Evolutionary conservation across 2,888 invertebrate genomes (phyloP), one percentile per base, ranked within the genome.

Genomic region (Dryococelus australis): DNA sequence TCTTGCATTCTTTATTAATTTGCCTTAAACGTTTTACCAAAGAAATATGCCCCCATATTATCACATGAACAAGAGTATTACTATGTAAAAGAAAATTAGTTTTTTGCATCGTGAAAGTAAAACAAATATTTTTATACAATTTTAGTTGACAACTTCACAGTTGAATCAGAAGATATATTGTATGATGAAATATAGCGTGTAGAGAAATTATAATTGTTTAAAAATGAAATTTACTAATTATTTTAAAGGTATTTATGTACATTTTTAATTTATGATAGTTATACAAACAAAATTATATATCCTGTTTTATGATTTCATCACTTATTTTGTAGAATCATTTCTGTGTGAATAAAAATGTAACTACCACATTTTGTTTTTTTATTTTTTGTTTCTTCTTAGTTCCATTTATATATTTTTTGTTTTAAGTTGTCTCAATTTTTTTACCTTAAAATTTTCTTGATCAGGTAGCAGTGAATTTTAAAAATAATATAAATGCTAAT

Each of bases 261-360:
- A 65, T 65, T 65, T 24, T 65, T 16, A 65, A 65, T n/a, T 65
- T 51, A 51, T 47, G 65, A n/a, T 65, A 65, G 16, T 24, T 24
- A 1, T 47, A 47, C 47, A 47, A 13, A 9, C 0, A 24, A 65
- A 65, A 65, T 65, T 65, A n/a, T 16, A 47, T 65, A n/a, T 65
- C 16, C 16, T 65, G 65, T 65, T 65, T 16, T n/a, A n/a, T 65
- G 65, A 65, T 65, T 65, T 65, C 16, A 24, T 65, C 65, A 24
- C n/a, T 65, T 65, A 5, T 65, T 65, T 65, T 65, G 65, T 65
- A 65, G 65, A 65, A 65, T 65, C 65, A 65, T 65, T 65, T 65
- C 24, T 65, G 13, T 65, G 65, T 65, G 65, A 65, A 65, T 65
- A 65, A 65, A 65, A 10, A 24, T 10, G 8, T 65, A 24, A 65